phyloP scores from a whole-genome alignment of 2,797 vertebrate species.

The Lepus townsendii region DNA sequence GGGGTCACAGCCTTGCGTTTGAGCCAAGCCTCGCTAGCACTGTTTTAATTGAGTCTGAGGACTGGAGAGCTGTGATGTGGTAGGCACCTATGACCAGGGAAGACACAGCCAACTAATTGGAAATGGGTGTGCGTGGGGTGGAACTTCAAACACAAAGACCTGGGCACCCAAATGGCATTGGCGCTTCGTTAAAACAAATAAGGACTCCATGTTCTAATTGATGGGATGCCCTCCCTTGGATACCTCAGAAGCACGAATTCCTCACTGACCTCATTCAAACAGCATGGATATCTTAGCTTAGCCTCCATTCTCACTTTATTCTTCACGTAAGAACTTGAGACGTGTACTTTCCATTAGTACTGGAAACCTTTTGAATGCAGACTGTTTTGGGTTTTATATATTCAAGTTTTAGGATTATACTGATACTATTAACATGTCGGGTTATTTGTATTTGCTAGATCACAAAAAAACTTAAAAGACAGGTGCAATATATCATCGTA shows the following conservation, averaged over 20 bases:
- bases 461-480: not conserved
- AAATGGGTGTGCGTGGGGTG: slow-evolving; percentile 22
- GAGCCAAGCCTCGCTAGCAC: slow-evolving; percentile 72
- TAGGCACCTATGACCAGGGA: not conserved
- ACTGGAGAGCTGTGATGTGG: slow-evolving; percentile 64
- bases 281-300: not conserved
- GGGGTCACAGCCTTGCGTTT: slow-evolving; percentile 75
- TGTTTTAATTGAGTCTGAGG: slow-evolving; percentile 73
- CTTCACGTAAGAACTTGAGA: slow-evolving; percentile 24
- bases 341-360: not conserved
- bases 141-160: slow-evolving; percentile 56
- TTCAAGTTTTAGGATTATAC: slow-evolving; percentile 28
- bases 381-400: slow-evolving; percentile 10
- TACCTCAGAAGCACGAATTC: slow-evolving; percentile 56
- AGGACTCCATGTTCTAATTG: slow-evolving; percentile 43
- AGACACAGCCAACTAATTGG: slow-evolving; percentile 61
- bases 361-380: slow-evolving; percentile 23
- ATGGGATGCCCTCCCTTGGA: slow-evolving; percentile 44
- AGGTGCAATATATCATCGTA: not conserved
- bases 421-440: not conserved
- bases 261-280: slow-evolving; percentile 22
- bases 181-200: slow-evolving; percentile 65
- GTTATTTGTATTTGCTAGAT: not conserved
- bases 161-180: slow-evolving; percentile 44
- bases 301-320: not conserved